Base-by-base conservation (phyloP, 2,888 invertebrate genomes). In the Diadromus collaris region DNA sequence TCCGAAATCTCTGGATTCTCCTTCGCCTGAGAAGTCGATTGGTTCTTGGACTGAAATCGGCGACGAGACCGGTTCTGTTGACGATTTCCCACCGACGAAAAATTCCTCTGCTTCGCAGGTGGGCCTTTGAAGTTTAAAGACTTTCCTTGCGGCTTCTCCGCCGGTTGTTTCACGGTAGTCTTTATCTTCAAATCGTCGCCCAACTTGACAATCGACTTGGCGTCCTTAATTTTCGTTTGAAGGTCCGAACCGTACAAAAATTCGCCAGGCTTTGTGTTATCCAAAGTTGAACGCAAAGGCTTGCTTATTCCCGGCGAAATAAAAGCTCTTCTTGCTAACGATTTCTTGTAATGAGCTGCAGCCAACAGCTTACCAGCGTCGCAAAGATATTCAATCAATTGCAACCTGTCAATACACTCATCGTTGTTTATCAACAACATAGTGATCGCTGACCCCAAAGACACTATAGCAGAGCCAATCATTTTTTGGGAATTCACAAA, bases 81-180 rank as follows among this genome's bases (percentile, higher is more conserved):
- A n/a, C 41, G 64, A 64, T 48, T n/a, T 16, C 64, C 48, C 61
- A 19, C n/a, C 41, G 29, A 32, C 71, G 56, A 27, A 27, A 32
- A 71, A 41, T 34, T 63, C 48, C 44, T 58, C 54, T 44, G 60
- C 2, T 64, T 54, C 38, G 65, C 13, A 10, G 58, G 65, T 34
- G 65, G 76, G 76, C 32, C 44, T 46, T 51, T 71, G 38, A 21
- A 44, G 72, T 77, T 77, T 74, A 61, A 78, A 78, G 41, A 16
- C 9, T 24, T 67, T 5, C 34, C 38, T 24, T 19, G 16, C 7
- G 51, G 19, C 13, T 67, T 67, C 13, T 54, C 38, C 10, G 44
- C 44, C n/a, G 44, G 44, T 10, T 44, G 51, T 9, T 29, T 29
- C 16, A 65, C 27, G 16, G 48, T 6, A 44, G 69, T 32, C 51